Conservation (phyloP, 1,140 invertebrate species). For the Homarus americanus region DNA sequence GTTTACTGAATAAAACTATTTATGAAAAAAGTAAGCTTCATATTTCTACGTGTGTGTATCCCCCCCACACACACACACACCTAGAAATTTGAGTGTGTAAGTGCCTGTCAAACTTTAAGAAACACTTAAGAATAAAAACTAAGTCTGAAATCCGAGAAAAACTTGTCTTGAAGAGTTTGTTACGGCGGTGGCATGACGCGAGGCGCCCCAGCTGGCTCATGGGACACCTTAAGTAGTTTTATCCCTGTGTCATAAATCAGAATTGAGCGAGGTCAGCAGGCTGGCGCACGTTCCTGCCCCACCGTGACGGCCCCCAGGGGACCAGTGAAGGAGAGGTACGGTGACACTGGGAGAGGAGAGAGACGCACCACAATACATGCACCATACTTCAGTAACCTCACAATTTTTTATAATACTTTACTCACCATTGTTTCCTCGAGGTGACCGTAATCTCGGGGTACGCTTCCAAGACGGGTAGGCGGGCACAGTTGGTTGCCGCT, state of each 20-base stretch:
- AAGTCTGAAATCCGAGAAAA: too few species aligned
- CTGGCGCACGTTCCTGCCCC: background rate
- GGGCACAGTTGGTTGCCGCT: conserved; percentile 66
- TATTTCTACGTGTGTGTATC: too few species aligned
- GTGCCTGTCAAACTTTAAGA: too few species aligned
- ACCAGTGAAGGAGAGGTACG: background rate
- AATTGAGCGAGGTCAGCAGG: conserved; percentile 19
- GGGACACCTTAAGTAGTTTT: background rate
- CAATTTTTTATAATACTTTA: background rate
- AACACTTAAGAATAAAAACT: too few species aligned
- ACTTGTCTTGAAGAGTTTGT: too few species aligned
- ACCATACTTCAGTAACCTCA: background rate
- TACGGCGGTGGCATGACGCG: too few species aligned
- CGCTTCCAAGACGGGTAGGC: conserved; percentile 73
- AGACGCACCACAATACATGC: background rate
- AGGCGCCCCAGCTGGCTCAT: conserved; percentile 7
- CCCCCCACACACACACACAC: too few species aligned
- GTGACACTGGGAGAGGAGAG: too few species aligned
- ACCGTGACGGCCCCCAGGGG: background rate
- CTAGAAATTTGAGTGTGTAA: too few species aligned
- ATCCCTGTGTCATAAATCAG: conserved; percentile 19
- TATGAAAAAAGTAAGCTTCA: too few species aligned
- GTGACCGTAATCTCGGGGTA: conserved; percentile 53
- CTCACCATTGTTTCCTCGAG: conserved; percentile 59
- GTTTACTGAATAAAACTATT: too few species aligned